Percentiles rank a stretch among this genome's conserved stretches.
Conservation (phyloP, 2,113 vertebrate genomes). For the Microcebus jonahi region DNA sequence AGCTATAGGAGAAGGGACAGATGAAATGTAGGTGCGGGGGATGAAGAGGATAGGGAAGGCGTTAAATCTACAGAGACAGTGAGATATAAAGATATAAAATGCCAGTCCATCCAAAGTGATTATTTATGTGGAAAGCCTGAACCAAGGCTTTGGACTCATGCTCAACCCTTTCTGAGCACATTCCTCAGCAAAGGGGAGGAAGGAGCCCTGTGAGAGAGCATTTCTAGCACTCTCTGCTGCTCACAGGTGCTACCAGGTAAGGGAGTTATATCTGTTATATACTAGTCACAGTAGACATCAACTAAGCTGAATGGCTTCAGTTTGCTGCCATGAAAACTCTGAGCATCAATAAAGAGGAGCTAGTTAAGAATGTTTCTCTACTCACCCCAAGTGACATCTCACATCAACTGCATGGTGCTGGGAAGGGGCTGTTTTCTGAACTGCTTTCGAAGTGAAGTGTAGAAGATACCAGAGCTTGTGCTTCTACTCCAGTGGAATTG, state of each 20-base stretch:
- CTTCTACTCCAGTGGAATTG: background rate
- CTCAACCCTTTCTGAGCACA: background rate
- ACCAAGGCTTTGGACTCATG: background rate
- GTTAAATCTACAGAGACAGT: background rate
- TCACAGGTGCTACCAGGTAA: background rate
- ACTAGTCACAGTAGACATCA: background rate
- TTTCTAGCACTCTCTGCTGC: background rate
- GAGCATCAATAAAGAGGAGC: background rate
- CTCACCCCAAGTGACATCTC: background rate
- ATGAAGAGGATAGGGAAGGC: rapidly evolving
- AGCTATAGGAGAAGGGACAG: background rate
- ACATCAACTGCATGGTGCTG: background rate
- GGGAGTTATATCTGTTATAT: background rate
- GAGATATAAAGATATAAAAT: background rate
- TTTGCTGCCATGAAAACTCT: background rate
- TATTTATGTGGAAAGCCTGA: background rate
- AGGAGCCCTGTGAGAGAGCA: background rate
- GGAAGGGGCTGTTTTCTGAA: background rate
- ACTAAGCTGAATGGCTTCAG: background rate
- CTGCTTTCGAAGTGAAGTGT: background rate
- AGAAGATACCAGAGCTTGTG: background rate
- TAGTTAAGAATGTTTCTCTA: background rate
- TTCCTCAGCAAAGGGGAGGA: background rate
- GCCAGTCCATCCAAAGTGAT: background rate
- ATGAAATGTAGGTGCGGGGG: background rate